phyloP scores from a whole-genome alignment of 2,888 invertebrate genomes.

The Deilephila elpenor region DNA sequence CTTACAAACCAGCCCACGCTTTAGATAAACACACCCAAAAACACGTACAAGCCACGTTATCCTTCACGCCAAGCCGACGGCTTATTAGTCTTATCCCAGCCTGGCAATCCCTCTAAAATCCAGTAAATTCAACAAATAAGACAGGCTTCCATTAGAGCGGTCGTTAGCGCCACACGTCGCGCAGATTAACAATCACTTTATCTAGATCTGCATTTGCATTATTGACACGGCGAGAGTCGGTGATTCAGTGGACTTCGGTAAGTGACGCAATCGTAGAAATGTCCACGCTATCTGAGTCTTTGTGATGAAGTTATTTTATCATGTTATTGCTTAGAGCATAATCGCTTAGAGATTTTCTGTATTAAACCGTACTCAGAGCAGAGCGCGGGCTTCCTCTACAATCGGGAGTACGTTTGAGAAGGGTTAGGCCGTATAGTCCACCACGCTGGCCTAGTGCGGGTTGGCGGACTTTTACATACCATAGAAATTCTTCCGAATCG shows the following conservation, averaged over 20 bases:
- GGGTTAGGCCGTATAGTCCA: too few species aligned
- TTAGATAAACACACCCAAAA: background rate
- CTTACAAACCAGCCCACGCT: background rate
- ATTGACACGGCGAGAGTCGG: constrained; percentile 1
- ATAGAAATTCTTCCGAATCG: too few species aligned
- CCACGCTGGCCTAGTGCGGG: too few species aligned
- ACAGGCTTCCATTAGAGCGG: constrained; percentile 30
- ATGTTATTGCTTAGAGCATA: background rate
- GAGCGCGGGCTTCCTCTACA: too few species aligned
- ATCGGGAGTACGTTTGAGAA: too few species aligned
- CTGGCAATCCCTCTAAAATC: constrained; percentile 8
- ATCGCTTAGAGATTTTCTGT: too few species aligned
- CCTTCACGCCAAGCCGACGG: background rate
- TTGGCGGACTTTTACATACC: too few species aligned
- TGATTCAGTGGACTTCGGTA: constrained; percentile 17
- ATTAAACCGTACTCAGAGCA: too few species aligned
- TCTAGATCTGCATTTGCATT: constrained; percentile 32
- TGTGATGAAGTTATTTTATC: background rate
- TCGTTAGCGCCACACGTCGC: constrained; percentile 37
- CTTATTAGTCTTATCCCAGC: background rate
- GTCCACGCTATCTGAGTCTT: background rate
- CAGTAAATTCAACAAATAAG: constrained; percentile 22
- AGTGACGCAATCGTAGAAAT: constrained; percentile 10
- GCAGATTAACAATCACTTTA: constrained; percentile 49
- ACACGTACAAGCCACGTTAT: background rate